Conservation (phyloP, 2,797 vertebrate genomes). For the Chloroceryle amazona region DNA sequence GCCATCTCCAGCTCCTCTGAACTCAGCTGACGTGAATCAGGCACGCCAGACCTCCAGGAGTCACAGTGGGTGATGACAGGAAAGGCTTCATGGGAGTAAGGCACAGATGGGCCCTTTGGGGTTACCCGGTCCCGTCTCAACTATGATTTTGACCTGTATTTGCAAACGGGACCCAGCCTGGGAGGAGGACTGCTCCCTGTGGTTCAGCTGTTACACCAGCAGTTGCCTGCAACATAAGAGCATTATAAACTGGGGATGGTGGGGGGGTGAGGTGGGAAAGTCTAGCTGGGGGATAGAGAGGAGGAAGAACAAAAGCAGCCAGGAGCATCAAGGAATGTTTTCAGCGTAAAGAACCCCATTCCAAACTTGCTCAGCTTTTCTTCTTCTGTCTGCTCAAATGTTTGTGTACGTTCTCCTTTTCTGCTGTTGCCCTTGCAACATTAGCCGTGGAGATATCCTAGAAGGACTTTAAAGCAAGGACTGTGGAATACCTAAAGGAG, state of each 20-base stretch:
- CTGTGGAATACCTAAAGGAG: neutral
- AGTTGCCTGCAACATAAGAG: neutral
- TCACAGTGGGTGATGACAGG: neutral
- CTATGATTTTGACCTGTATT: neutral
- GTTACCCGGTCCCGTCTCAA: neutral
- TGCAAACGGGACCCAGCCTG: neutral
- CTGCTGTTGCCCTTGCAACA: neutral
- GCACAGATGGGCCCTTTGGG: neutral
- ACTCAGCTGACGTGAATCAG: neutral
- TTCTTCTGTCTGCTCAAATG: neutral
- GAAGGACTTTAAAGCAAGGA: neutral
- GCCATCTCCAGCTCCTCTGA: neutral
- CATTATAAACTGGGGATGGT: neutral
- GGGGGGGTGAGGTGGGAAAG: neutral
- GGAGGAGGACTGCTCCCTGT: neutral
- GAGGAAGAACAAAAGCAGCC: neutral
- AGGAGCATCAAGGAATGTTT: neutral
- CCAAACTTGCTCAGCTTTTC: neutral
- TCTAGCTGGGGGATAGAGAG: neutral
- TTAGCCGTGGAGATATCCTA: neutral
- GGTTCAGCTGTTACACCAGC: neutral
- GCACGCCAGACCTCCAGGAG: neutral
- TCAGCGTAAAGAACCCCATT: rapidly evolving
- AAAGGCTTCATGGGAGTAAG: neutral
- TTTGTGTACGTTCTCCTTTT: neutral